Base-by-base conservation (phyloP, 1,140 invertebrate genomes). In the Gonioctena quinquepunctata region DNA sequence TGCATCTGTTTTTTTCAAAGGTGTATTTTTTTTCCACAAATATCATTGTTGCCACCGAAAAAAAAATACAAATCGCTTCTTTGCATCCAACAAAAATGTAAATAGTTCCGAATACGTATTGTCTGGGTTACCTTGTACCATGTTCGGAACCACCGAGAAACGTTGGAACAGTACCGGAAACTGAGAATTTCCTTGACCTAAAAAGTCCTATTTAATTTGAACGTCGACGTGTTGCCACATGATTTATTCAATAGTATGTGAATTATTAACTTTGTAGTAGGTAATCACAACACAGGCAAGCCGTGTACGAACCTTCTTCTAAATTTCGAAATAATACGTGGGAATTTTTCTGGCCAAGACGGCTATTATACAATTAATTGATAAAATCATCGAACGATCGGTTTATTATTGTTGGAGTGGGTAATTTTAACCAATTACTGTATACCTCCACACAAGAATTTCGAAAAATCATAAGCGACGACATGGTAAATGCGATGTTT, bases 111-210 rank as follows among this genome's bases (percentile, higher is more conserved):
- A 42, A n/a, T 42, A 11, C 33, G 33, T 42, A 42, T n/a, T 42
- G 33, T 42, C 33, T 8, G 11, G 11, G n/a, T 42, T 42, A 42
- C 33, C 33, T 42, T 42, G 33, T 42, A n/a, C 13, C 33, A 42
- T 42, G 33, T 42, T n/a, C 11, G 33, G n/a, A n/a, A n/a, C n/a
- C n/a, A n/a, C n/a, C 33, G 1, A 42, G 33, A 42, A 42, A 42
- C 33, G 16, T 42, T 42, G 11, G 33, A 42, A 49, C 21, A 22
- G 19, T 28, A 63, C 61, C 61, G 61, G 61, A 63, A 63, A 63
- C 61, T 42, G 23, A 63, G n/a, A n/a, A 21, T 48, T 63, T 49
- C 61, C 61, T 63, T 63, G 61, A 63, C 61, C 61, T 48, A 63
- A 63, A 63, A 63, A 50, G 61, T 63, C 27, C 61, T 33, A 63